Conservation (phyloP, 2,113 vertebrate genomes). For the Erinaceus europaeus region DNA sequence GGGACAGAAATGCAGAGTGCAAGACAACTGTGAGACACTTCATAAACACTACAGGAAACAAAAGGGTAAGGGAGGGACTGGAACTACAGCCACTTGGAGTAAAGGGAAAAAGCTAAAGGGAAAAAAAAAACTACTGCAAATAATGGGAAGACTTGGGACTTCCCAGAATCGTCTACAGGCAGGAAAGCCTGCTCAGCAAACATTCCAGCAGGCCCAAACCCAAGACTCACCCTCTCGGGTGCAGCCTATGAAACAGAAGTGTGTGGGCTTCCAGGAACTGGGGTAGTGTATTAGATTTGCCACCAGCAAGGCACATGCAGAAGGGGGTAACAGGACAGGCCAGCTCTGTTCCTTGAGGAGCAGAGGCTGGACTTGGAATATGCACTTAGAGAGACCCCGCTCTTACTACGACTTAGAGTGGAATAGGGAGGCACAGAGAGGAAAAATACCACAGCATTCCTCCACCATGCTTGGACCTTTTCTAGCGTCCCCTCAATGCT, state of each 20-base stretch:
- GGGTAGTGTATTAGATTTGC: not conserved
- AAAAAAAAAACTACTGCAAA: too few species aligned
- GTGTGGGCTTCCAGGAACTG: not conserved
- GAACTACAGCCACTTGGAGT: not conserved
- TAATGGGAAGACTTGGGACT: not conserved
- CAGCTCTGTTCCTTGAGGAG: not conserved
- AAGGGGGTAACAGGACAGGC: not conserved
- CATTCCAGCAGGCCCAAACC: not conserved
- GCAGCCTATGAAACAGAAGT: not conserved
- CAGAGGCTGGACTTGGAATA: not conserved
- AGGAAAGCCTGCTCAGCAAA: not conserved
- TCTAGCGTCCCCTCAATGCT: too few species aligned
- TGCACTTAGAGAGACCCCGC: too few species aligned
- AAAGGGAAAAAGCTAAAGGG: too few species aligned
- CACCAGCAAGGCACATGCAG: not conserved
- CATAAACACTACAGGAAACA: not conserved
- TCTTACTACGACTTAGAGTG: too few species aligned
- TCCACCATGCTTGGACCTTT: too few species aligned
- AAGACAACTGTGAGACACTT: not conserved
- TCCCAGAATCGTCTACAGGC: rapidly evolving
- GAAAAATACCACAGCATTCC: too few species aligned
- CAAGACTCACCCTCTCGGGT: not conserved
- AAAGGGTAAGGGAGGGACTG: not conserved
- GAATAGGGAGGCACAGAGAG: too few species aligned
- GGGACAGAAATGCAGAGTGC: not conserved